Evolutionary conservation across 1,140 invertebrate species (phyloP).

Genomic region (Octopus sinensis): DNA sequence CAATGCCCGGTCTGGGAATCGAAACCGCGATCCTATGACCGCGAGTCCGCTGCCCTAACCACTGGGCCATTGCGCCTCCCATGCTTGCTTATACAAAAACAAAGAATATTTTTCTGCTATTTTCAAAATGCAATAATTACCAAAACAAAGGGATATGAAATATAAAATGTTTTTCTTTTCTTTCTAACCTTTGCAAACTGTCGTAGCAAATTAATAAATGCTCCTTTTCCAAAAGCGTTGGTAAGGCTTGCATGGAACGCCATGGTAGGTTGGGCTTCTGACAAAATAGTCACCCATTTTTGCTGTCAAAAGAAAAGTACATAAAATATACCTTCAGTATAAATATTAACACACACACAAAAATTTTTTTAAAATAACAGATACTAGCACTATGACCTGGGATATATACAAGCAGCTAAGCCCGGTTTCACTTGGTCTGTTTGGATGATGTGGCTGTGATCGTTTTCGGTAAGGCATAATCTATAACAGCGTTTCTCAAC

Average conservation of each 20-base stretch:
- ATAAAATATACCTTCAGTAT: neutral
- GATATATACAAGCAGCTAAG: neutral
- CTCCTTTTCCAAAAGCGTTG: conserved; percentile 98
- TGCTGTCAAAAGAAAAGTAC: conserved; percentile 50
- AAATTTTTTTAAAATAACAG: neutral
- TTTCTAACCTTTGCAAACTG: conserved; percentile 83
- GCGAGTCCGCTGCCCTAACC: no score
- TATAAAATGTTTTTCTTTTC: neutral
- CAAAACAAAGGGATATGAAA: no score
- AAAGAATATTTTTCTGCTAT: no score
- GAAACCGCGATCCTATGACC: no score
- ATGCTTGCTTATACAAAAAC: no score
- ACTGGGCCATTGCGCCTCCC: no score
- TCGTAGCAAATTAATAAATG: conserved; percentile 90
- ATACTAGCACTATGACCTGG: neutral
- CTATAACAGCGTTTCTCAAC: no score
- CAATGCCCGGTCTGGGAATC: no score
- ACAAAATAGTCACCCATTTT: conserved; percentile 88
- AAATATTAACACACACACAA: neutral
- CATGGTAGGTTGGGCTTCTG: conserved; percentile 91
- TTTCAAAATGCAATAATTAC: no score
- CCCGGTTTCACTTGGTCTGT: no score
- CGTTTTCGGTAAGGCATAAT: no score
- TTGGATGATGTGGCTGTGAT: no score
- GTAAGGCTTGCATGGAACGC: conserved; percentile 97